phyloP scores from a whole-genome alignment of 2,888 invertebrate species.

The Caenorhabditis drosophilae region DNA sequence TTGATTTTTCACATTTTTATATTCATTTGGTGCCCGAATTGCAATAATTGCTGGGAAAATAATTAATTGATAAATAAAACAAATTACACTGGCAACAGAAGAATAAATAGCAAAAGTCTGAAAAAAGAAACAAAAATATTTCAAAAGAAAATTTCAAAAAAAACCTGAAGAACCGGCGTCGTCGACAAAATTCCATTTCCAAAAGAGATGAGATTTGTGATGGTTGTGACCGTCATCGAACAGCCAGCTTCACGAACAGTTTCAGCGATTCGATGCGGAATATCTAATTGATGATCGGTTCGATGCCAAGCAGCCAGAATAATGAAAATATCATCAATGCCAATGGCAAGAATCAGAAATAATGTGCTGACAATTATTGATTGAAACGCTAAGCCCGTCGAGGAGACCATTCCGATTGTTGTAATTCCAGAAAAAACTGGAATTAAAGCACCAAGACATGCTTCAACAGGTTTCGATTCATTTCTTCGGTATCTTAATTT shows the following conservation, averaged over 20 bases:
- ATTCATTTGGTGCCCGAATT: slow-evolving; percentile 49
- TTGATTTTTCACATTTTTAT: slow-evolving; percentile 35
- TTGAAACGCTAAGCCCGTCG: slow-evolving; percentile 55
- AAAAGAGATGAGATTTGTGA: slow-evolving; percentile 59
- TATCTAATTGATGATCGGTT: slow-evolving; percentile 34
- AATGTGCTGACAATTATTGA: slow-evolving; percentile 54
- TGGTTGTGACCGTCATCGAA: slow-evolving; percentile 59
- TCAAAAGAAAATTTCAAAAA: slow-evolving; percentile 50
- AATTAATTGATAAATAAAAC: slow-evolving; percentile 55
- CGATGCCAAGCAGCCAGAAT: slow-evolving; percentile 57
- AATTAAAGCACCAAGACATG: slow-evolving; percentile 51
- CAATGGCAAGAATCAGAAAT: slow-evolving; percentile 55
- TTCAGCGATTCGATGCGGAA: slow-evolving; percentile 41
- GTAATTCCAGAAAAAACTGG: slow-evolving; percentile 52
- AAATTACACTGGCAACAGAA: slow-evolving; percentile 51
- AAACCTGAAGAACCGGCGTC: slow-evolving; percentile 50
- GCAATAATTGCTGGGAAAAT: slow-evolving; percentile 58
- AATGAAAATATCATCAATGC: slow-evolving; percentile 58
- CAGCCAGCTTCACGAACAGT: slow-evolving; percentile 54
- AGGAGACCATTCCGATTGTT: slow-evolving; percentile 54
- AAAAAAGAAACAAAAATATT: slow-evolving; percentile 51
- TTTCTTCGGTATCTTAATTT: slow-evolving; percentile 23
- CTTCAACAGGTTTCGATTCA: slow-evolving; percentile 55
- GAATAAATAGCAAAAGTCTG: slow-evolving; percentile 59
- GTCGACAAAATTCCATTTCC: slow-evolving; percentile 58